Conservation (phyloP, 2,888 invertebrate genomes). For the Amitus sp. region DNA sequence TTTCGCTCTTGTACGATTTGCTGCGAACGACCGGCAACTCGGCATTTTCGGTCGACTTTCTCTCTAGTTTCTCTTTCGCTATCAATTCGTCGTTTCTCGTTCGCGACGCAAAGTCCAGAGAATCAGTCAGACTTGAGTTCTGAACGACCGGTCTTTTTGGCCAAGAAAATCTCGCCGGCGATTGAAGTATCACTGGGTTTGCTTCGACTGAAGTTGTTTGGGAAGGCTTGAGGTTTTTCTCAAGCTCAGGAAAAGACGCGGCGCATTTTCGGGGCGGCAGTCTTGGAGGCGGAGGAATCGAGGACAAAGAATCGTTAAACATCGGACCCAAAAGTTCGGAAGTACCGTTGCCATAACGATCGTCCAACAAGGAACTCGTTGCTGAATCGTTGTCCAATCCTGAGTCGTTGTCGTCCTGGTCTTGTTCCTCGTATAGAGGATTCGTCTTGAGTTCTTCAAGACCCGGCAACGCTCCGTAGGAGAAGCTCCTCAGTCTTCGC, state of each 20-base stretch:
- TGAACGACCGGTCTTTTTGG: conserved; percentile 19
- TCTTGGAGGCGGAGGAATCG: conserved; percentile 49
- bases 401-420: conserved; percentile 76
- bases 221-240: conserved; percentile 36
- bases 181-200: conserved; percentile 21
- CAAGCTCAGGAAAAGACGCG: conserved; percentile 45
- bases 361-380: conserved; percentile 72
- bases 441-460: conserved; percentile 76
- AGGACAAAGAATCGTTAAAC: conserved; percentile 39
- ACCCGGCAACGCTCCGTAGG: conserved; percentile 79
- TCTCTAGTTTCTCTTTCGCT: no score
- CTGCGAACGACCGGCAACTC: conserved; percentile 49
- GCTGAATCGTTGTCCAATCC: conserved; percentile 80
- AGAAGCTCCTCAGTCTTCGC: conserved; percentile 73
- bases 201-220: conserved; percentile 33
- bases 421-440: conserved; percentile 69
- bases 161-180: conserved; percentile 7
- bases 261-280: conserved; percentile 56
- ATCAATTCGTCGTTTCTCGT: conserved; percentile 24
- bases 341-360: conserved; percentile 57
- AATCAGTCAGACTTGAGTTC: conserved; percentile 38
- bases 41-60: conserved; percentile 1
- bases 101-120: conserved; percentile 14
- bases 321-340: conserved; percentile 38
- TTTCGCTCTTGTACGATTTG: conserved; percentile 54